phyloP scores from a whole-genome alignment of 2,888 invertebrate species.

The Platycheirus albimanus region DNA sequence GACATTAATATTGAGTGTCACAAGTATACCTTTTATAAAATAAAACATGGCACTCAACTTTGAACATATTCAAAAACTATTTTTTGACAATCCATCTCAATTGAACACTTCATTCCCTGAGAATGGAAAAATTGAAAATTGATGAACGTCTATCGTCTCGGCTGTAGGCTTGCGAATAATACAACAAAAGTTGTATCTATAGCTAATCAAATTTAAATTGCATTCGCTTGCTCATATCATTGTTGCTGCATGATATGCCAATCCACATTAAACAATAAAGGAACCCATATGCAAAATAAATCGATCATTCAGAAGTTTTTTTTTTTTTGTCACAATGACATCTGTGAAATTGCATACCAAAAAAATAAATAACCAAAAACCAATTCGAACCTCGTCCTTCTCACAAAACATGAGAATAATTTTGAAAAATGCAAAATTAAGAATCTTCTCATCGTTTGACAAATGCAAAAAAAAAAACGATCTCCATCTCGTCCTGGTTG shows the following conservation, averaged over 20 bases:
- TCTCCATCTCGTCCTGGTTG: conserved; percentile 1
- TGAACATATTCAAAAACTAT: neutral
- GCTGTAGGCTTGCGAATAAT: conserved; percentile 17
- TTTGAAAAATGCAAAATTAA: conserved; percentile 69
- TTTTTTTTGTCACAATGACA: conserved; percentile 50
- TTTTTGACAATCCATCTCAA: conserved; percentile 8
- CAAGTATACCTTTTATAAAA: too few species aligned
- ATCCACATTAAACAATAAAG: too few species aligned
- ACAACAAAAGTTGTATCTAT: neutral
- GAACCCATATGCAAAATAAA: conserved; percentile 29
- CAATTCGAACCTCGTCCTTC: neutral
- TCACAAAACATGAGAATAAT: conserved; percentile 36
- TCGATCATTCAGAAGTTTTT: conserved; percentile 46
- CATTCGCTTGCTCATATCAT: conserved; percentile 30
- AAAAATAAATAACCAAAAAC: conserved; percentile 10
- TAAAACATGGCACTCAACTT: too few species aligned
- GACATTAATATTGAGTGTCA: too few species aligned
- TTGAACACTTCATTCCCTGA: conserved; percentile 1
- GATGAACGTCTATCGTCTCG: conserved; percentile 20
- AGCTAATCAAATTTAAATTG: conserved; percentile 69
- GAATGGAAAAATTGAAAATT: conserved; percentile 49
- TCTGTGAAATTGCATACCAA: conserved; percentile 67
- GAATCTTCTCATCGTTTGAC: conserved; percentile 68
- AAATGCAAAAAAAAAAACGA: conserved; percentile 54
- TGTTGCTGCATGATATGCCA: conserved; percentile 39